phyloP scores from a whole-genome alignment of 2,888 invertebrate species.

The Malacosoma neustria region DNA sequence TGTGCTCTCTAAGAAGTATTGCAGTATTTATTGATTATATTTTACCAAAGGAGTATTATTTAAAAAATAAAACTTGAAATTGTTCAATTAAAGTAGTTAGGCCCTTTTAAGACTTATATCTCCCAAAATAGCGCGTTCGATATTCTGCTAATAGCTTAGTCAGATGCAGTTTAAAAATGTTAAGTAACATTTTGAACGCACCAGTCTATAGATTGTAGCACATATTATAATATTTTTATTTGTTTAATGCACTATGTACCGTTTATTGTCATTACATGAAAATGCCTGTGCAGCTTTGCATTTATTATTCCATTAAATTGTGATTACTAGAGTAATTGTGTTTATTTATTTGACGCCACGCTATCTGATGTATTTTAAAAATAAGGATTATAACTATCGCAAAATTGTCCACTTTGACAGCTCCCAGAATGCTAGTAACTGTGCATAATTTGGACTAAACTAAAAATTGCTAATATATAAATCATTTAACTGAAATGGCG shows the following conservation, averaged over 20 bases:
- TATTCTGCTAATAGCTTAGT: too few species aligned
- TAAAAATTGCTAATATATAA: too few species aligned
- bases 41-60: background rate
- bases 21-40: constrained; percentile 4
- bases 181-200: constrained; percentile 49
- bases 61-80: background rate
- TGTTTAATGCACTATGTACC: constrained; percentile 61
- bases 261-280: constrained; percentile 53
- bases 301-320: constrained; percentile 71
- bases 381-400: too few species aligned
- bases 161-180: constrained; percentile 32
- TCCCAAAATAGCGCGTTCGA: too few species aligned
- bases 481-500: too few species aligned
- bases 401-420: too few species aligned
- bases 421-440: too few species aligned
- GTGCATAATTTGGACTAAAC: too few species aligned
- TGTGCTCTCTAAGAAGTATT: background rate
- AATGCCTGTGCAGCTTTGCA: constrained; percentile 65
- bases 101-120: too few species aligned
- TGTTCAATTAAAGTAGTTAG: constrained; percentile 27
- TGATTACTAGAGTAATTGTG: constrained; percentile 52
- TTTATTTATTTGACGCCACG: constrained; percentile 24
- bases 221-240: constrained; percentile 46
- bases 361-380: too few species aligned
- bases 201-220: constrained; percentile 64